Evolutionary conservation across 1,140 invertebrate genomes (phyloP).

Genomic region (Drosophila pachea): DNA sequence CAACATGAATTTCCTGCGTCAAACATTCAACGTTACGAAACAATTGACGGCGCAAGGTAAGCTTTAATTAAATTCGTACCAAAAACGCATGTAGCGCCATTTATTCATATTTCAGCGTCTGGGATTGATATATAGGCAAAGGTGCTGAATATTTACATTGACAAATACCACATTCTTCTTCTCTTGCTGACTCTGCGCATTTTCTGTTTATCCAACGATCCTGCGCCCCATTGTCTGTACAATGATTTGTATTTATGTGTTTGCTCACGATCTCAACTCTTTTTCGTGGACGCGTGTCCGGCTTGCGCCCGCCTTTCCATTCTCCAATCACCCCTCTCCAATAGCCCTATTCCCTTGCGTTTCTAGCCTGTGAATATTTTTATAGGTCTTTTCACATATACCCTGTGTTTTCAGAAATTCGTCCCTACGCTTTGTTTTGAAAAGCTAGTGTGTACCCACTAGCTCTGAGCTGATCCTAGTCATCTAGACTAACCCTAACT

Average conservation of each 20-base stretch:
- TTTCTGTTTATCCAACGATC: constrained; percentile 36
- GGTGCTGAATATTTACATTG: no score
- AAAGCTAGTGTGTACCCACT: no score
- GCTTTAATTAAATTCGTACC: background rate
- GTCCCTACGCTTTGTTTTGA: background rate
- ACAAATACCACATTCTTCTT: background rate
- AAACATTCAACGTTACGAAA: constrained; percentile 78
- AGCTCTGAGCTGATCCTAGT: no score
- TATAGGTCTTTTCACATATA: constrained; percentile 56
- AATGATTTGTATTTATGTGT: constrained; percentile 42
- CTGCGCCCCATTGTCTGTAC: constrained; percentile 3
- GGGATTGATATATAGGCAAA: background rate
- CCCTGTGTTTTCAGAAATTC: background rate
- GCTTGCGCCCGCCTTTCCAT: constrained; percentile 12
- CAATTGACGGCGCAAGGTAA: constrained; percentile 69
- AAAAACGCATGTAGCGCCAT: background rate
- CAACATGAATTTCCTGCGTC: constrained; percentile 74
- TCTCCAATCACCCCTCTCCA: constrained; percentile 1
- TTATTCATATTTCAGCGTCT: background rate
- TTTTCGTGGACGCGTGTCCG: constrained; percentile 49
- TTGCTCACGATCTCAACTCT: constrained; percentile 38
- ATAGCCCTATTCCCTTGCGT: background rate
- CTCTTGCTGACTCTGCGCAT: constrained; percentile 39
- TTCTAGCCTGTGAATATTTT: constrained; percentile 64
- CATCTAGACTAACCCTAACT: no score